Base-by-base conservation (phyloP, 92 coral and sea anemone species). In the Actinostola sp. region DNA sequence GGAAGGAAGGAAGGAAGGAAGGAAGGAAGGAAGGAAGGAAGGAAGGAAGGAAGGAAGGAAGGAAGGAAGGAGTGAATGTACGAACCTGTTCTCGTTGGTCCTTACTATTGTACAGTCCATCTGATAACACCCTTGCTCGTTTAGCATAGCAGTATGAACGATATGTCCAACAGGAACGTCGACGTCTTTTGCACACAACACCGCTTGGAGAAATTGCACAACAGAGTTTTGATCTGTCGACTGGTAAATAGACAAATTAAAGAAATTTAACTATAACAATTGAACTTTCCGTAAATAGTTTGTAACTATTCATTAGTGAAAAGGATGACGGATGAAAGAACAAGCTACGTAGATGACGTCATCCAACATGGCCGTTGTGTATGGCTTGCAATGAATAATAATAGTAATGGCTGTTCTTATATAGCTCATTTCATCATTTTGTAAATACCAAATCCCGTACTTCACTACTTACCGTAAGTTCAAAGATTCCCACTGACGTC, bases 401-500 rank as follows among this genome's bases (percentile, higher is more conserved):
- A 39, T 7, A 53, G n/a, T n/a, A n/a, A n/a, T n/a, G n/a, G n/a
- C n/a, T n/a, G n/a, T n/a, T n/a, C n/a, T n/a, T n/a, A n/a, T n/a
- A n/a, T n/a, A n/a, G n/a, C n/a, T n/a, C n/a, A n/a, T n/a, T n/a
- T n/a, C n/a, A n/a, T n/a, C n/a, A n/a, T n/a, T n/a, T n/a, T n/a
- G n/a, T n/a, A n/a, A 36, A 4, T 11, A 4, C 42, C 42, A 36
- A 36, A 36, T 36, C 42, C 42, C 42, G 42, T 11, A 36, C 42
- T 4, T 4, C 24, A 17, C 19, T 57, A 61, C 87, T 63, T 73
- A 93, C 98, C 52, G 77, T 71, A 36, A 93, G 67, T 76, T 93
- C 98, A 76, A 90, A 84, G 43, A 88, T 76, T 9, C 96, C 93
- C 20, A 86, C 75, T 0, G 98, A 86, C 29, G 98, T 87, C 89